Conservation (phyloP, 2,797 vertebrate species). For the Ibycter americanus region DNA sequence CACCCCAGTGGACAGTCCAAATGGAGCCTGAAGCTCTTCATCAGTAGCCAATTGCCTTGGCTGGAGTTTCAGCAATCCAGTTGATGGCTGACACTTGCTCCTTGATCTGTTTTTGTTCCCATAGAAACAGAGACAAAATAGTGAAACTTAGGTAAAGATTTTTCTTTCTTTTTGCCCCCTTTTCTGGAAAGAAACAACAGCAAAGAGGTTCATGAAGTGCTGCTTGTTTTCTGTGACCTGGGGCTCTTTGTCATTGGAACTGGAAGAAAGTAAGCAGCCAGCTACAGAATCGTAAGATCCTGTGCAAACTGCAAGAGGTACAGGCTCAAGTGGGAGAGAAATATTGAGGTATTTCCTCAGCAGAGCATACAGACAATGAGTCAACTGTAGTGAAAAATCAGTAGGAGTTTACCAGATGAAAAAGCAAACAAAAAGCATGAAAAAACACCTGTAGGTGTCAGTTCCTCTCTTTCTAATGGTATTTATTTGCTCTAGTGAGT, state of each 20-base stretch:
- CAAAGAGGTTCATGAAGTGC: neutral
- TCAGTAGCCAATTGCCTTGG: neutral
- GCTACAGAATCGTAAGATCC: neutral
- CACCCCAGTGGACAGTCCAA: neutral
- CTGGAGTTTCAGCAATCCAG: neutral
- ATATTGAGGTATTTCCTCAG: neutral
- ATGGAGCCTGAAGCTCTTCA: neutral
- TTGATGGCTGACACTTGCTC: neutral
- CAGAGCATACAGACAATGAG: neutral
- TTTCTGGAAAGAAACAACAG: neutral
- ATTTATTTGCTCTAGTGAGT: neutral
- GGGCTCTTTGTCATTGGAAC: neutral
- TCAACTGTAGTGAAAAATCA: neutral
- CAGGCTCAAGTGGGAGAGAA: neutral
- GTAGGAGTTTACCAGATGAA: neutral
- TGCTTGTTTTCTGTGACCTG: neutral
- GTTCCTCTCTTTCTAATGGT: neutral
- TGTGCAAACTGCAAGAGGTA: neutral
- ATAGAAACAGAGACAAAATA: slow-evolving; percentile 18
- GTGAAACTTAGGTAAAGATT: neutral
- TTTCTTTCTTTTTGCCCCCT: accelerated
- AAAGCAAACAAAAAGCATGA: neutral
- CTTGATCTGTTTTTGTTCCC: slow-evolving; percentile 23
- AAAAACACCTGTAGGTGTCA: neutral
- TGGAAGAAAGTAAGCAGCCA: neutral